Evolutionary conservation across 2,797 vertebrate species (phyloP).

Genomic region (Urocyon cinereoargenteus): DNA sequence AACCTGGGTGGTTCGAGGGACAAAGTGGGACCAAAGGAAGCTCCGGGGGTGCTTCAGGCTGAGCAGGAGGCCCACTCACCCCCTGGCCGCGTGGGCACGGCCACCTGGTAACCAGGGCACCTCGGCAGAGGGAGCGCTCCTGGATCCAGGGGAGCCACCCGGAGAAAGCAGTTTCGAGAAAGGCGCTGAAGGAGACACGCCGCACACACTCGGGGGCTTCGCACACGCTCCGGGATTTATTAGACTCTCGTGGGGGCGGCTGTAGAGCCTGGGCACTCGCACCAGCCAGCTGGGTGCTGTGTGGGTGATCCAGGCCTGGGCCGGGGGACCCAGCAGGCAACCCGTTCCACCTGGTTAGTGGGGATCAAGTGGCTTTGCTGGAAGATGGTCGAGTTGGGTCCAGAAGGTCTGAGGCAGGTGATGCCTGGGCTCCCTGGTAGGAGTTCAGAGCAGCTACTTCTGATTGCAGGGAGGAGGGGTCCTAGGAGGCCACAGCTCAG

Average conservation of each 20-base stretch:
- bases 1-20: not conserved
- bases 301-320: not conserved
- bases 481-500: not conserved
- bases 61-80: not conserved
- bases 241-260: not conserved
- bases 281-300: not conserved
- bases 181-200: not conserved
- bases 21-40: not conserved
- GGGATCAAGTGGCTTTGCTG: not conserved
- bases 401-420: not conserved
- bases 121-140: not conserved
- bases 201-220: not conserved
- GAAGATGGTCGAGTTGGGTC: not conserved
- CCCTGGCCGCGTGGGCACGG: not conserved
- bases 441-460: not conserved
- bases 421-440: not conserved
- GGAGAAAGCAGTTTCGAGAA: not conserved
- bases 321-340: not conserved
- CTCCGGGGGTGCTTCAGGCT: not conserved
- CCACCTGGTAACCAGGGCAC: too few species aligned
- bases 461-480: not conserved
- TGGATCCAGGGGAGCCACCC: not conserved
- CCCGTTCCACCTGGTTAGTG: accelerated
- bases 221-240: not conserved
- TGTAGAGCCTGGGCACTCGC: not conserved